Conservation (phyloP, 2,797 vertebrate species). For the Anguilla marmorata region DNA sequence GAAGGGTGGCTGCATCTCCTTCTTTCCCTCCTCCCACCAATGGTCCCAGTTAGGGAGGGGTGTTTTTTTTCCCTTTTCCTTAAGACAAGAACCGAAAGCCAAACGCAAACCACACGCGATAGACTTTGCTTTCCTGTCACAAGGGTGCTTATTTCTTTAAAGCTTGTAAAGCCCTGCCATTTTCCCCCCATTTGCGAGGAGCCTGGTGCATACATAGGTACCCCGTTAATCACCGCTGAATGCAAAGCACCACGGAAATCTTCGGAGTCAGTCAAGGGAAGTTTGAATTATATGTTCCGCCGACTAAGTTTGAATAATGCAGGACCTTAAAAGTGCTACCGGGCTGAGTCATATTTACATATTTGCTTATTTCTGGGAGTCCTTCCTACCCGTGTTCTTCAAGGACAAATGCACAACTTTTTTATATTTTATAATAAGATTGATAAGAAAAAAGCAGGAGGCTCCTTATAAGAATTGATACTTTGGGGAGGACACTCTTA, state of each 20-base stretch:
- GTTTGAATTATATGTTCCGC: neutral
- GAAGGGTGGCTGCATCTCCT: conserved; percentile 40
- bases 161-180: conserved; percentile 35
- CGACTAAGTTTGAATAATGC: conserved; percentile 54
- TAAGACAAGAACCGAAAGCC: neutral
- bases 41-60: neutral
- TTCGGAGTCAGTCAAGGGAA: conserved; percentile 28
- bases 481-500: conserved; percentile 50
- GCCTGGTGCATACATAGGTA: neutral
- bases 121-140: neutral
- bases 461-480: conserved; percentile 51
- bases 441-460: conserved; percentile 34
- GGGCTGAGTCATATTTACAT: conserved; percentile 60
- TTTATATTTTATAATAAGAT: conserved; percentile 49
- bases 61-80: neutral
- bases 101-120: neutral
- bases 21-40: neutral
- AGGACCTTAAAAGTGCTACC: conserved; percentile 58
- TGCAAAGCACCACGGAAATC: conserved; percentile 49
- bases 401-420: conserved; percentile 64
- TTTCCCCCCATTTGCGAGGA: neutral
- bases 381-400: conserved; percentile 48
- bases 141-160: conserved; percentile 8
- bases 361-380: conserved; percentile 42
- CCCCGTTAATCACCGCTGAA: neutral